A percentile compares a stretch with the other conserved stretches of the same genome.
phyloP scores from a whole-genome alignment of 2,888 invertebrate genomes.

The Strigamia maritima region DNA sequence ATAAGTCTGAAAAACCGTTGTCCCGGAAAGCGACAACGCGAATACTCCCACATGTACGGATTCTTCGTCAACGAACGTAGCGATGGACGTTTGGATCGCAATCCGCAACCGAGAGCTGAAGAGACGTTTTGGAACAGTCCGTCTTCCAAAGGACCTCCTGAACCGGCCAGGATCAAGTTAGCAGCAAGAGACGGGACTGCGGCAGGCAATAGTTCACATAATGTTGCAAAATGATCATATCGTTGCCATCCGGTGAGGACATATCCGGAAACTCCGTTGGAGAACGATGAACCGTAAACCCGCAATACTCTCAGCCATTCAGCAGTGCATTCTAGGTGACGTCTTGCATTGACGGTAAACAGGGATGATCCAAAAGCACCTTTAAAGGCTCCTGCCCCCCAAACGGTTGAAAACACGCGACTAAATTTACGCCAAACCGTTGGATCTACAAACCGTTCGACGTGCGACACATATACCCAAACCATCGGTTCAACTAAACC shows the following conservation, averaged over 20 bases:
- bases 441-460: constrained; percentile 47
- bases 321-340: constrained; percentile 68
- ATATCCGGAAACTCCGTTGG: constrained; percentile 46
- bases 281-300: constrained; percentile 45
- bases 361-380: constrained; percentile 71
- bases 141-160: constrained; percentile 62
- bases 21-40: constrained; percentile 64
- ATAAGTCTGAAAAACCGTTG: constrained; percentile 55
- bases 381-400: constrained; percentile 73
- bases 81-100: constrained; percentile 49
- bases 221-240: constrained; percentile 50
- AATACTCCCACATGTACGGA: constrained; percentile 62
- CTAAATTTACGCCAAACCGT: constrained; percentile 67
- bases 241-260: constrained; percentile 50
- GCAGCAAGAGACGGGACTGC: constrained; percentile 48
- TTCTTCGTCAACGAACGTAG: constrained; percentile 58
- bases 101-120: constrained; percentile 57
- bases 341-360: constrained; percentile 63
- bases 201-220: constrained; percentile 50
- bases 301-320: constrained; percentile 62
- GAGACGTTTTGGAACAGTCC: constrained; percentile 55
- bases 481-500: constrained; percentile 48
- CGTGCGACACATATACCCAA: constrained; percentile 72
- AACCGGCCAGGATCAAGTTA: constrained; percentile 50
- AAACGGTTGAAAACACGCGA: constrained; percentile 64